Conservation (phyloP, 2,888 invertebrate species). For the Cataglyphis livida region DNA sequence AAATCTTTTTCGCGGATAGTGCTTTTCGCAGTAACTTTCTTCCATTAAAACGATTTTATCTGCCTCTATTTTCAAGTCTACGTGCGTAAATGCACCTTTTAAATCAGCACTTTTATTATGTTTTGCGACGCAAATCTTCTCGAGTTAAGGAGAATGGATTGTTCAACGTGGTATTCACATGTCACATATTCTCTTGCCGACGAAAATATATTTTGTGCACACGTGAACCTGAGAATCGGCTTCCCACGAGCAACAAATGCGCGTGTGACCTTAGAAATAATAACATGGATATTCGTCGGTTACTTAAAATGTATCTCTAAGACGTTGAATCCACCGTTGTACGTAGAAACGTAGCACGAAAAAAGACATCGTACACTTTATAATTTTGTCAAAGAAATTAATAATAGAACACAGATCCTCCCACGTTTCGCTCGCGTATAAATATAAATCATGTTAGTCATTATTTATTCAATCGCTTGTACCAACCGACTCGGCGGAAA, state of each 20-base stretch:
- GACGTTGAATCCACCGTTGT: neutral
- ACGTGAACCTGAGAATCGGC: neutral
- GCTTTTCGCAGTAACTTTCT: neutral
- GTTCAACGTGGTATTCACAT: neutral
- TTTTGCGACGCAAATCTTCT: neutral
- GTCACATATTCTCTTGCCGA: neutral
- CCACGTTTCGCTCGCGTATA: neutral
- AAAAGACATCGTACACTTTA: neutral
- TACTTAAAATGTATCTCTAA: neutral
- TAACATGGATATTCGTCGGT: neutral
- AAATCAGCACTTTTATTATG: neutral
- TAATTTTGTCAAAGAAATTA: neutral
- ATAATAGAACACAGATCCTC: neutral
- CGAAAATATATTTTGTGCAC: neutral
- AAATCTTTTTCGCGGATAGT: neutral
- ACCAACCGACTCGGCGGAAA: constrained; percentile 19
- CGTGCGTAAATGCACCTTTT: neutral
- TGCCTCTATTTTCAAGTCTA: neutral
- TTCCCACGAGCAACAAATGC: neutral
- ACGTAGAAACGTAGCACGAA: neutral
- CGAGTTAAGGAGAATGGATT: neutral
- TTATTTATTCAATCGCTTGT: constrained; percentile 1
- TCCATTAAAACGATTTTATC: neutral
- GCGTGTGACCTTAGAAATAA: neutral
- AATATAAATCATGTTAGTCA: neutral